Base-by-base conservation (phyloP, 2,888 invertebrate genomes). In the Coleophora deauratella region DNA sequence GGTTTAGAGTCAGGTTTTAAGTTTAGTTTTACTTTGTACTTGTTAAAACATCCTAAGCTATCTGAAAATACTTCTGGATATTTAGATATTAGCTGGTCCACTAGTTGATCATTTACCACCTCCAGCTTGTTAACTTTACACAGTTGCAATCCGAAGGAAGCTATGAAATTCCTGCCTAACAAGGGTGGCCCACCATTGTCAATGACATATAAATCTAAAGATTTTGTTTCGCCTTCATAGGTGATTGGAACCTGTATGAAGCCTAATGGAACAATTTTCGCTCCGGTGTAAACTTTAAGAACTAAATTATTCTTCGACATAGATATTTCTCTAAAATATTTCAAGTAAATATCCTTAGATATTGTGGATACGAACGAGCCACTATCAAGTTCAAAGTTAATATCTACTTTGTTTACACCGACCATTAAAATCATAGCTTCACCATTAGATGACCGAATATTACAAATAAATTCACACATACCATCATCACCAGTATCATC, bases 351-450 rank as follows among this genome's bases (percentile, higher is more conserved):
- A 9, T 8, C 8, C 9, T 28, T 28, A 28, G 2, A 10, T 28
- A 28, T 28, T 28, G 28, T 10, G 10, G 28, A 9, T 28, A 28
- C 28, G 10, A 2, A 45, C 36, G 45, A 46, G 12, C 14, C 28
- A 28, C 28, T 28, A 28, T 28, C 28, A 9, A 2, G 9, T 28
- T 28, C 28, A 28, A 28, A 28, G 8, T 28, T 28, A 28, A 28
- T 28, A 28, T 28, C 10, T 10, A 9, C 9, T 8, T 10, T 10
- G 28, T 10, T 2, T 10, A 28, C 10, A 10, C 10, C 10, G 10
- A 28, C 28, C 28, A 10, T 28, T 28, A 28, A 28, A 10, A 10
- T 28, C 28, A 28, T 28, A 9, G 28, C 28, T 10, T 28, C 28
- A 8, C 28, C 28, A 28, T 28, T 28, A 2, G 9, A 9, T 9